phyloP scores from a whole-genome alignment of 2,888 invertebrate genomes.

The Orthonychiurus folsomi region DNA sequence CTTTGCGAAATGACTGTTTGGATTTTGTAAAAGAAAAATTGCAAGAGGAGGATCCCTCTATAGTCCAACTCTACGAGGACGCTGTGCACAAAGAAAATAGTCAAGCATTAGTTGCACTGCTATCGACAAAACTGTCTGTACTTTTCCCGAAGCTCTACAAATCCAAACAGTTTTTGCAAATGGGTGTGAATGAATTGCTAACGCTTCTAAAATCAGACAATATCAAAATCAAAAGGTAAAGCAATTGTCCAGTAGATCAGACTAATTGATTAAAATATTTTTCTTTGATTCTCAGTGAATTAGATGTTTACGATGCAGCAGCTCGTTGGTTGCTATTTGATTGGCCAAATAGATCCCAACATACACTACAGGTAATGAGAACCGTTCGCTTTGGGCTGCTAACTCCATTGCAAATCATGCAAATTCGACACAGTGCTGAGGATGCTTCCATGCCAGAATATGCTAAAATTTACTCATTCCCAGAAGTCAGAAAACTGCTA shows the following conservation, averaged over 20 bases:
- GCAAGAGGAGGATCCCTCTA: conserved; percentile 23
- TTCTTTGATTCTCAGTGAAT: conserved; percentile 49
- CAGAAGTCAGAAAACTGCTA: conserved; percentile 64
- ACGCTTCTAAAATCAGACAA: conserved; percentile 32
- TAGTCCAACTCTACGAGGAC: conserved; percentile 32
- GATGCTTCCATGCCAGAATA: conserved; percentile 54
- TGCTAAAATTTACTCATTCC: conserved; percentile 57
- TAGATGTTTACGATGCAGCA: conserved; percentile 70
- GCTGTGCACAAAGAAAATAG: conserved; percentile 18
- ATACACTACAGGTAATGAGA: conserved; percentile 55
- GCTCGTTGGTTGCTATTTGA: conserved; percentile 68
- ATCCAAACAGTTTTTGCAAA: conserved; percentile 24
- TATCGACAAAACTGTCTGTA: conserved; percentile 26
- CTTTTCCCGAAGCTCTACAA: conserved; percentile 30
- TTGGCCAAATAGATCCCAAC: conserved; percentile 55
- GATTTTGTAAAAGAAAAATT: conserved; percentile 27
- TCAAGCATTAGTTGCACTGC: conserved; percentile 24
- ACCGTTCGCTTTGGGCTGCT: conserved; percentile 70
- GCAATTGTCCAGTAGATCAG: background rate
- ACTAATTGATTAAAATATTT: conserved; percentile 3
- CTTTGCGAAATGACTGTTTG: conserved; percentile 27
- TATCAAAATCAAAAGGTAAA: conserved; percentile 31
- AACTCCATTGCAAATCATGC: conserved; percentile 69
- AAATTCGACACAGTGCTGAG: conserved; percentile 64
- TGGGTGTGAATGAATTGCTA: conserved; percentile 29